phyloP scores from a whole-genome alignment of 2,888 invertebrate species.

The Brachyptera risi region DNA sequence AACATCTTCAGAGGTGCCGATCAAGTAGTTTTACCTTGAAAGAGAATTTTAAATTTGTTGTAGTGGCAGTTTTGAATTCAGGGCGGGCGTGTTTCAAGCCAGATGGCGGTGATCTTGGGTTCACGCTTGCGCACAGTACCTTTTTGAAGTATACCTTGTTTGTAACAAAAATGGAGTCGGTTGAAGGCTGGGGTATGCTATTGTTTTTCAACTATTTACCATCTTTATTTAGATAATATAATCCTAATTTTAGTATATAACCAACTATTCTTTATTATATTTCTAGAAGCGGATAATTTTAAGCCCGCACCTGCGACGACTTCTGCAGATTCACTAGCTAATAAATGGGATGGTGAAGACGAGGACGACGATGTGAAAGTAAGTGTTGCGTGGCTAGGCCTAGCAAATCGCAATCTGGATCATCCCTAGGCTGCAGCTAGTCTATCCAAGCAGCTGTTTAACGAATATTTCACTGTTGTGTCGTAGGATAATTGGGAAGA shows the following conservation, averaged over 20 bases:
- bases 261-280: slow-evolving; percentile 41
- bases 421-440: neutral
- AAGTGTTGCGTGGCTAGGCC: too few relatives aligned
- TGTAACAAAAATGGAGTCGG: slow-evolving; percentile 37
- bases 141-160: too few relatives aligned
- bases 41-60: too few relatives aligned
- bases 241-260: neutral
- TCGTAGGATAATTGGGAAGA: slow-evolving; percentile 92
- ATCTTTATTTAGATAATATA: too few relatives aligned
- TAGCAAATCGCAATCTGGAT: slow-evolving; percentile 27
- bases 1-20: too few relatives aligned
- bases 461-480: neutral
- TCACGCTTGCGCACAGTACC: too few relatives aligned
- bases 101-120: too few relatives aligned
- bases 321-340: slow-evolving; percentile 46
- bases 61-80: too few relatives aligned
- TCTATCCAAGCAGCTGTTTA: slow-evolving; percentile 15
- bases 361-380: slow-evolving; percentile 85
- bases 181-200: slow-evolving; percentile 25
- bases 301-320: slow-evolving; percentile 59
- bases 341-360: slow-evolving; percentile 87
- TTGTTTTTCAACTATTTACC: too few relatives aligned
- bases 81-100: too few relatives aligned
- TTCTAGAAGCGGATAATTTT: slow-evolving; percentile 71
- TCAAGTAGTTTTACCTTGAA: too few relatives aligned